Evolutionary conservation across 2,888 invertebrate species (phyloP).

Genomic region (Flabesymbios commensalis): DNA sequence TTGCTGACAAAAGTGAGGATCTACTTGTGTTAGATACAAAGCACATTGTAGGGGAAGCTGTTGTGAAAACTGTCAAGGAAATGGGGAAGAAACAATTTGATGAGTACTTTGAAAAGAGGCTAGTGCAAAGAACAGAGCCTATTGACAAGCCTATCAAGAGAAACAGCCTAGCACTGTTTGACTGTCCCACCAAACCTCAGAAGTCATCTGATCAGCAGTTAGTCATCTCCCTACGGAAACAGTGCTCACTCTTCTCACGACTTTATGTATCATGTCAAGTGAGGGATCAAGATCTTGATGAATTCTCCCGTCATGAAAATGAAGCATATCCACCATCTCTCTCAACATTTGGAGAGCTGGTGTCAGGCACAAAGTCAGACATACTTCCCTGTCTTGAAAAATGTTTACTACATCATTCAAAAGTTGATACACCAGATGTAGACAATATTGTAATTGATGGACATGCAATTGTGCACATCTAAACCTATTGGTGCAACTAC

Average conservation of each 20-base stretch:
- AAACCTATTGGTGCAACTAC: constrained; percentile 16
- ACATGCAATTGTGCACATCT: constrained; percentile 28
- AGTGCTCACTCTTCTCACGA: constrained; percentile 20
- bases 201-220: too few relatives aligned
- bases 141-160: too few relatives aligned
- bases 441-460: too few relatives aligned
- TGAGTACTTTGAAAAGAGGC: not conserved
- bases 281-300: constrained; percentile 20
- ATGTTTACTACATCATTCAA: too few relatives aligned
- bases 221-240: constrained; percentile 9
- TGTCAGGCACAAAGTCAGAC: constrained; percentile 13
- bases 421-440: too few relatives aligned
- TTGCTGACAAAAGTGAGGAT: not conserved
- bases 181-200: too few relatives aligned
- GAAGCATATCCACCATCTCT: constrained; percentile 21
- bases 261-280: constrained; percentile 23
- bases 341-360: constrained; percentile 9
- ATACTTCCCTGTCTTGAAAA: constrained; percentile 10
- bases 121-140: too few relatives aligned
- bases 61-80: not conserved
- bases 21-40: not conserved
- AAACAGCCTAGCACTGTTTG: too few relatives aligned
- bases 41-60: not conserved
- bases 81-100: not conserved
- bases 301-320: constrained; percentile 22